Evolutionary conservation across 2,113 vertebrate genomes (phyloP), one percentile per base, ranked within the genome.

Genomic region (Syngnathoides biaculeatus): DNA sequence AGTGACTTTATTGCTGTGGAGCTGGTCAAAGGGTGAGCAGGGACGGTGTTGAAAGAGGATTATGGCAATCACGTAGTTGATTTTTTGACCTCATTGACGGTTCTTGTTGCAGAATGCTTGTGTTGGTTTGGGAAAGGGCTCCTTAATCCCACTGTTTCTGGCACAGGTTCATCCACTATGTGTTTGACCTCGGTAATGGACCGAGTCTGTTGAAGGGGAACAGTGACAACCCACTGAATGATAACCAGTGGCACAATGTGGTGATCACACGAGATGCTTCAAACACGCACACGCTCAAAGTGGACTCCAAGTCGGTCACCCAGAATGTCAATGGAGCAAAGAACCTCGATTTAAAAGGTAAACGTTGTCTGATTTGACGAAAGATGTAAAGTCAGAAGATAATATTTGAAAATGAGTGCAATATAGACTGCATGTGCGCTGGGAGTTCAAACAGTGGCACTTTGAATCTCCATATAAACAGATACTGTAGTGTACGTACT

Each of bases 291-390:
- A 96, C 93, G 6, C 90, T 98, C 11, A 99, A 99, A 77, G 97
- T 98, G 86, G 97, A 98, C 43, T 75, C 94, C 0, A 96, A 94
- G 71, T 90, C 95, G 26, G 97, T 98, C 79, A 98, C 95, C n/a
- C 97, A 99, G 86, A 95, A 98, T 77, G 97, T 98, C 88, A 98
- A 98, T 7, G 96, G 96, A 73, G 97, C 97, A 80, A 98, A 96
- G 89, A 99, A 99, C 86, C 94, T 99, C 64, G 97, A 99, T 86
- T 93, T 99, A 64, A 99, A 99, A 95, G 97, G 97, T 98, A 90
- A 4, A n/a, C 48, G n/a, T n/a, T 10, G 4, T 11, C 2, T 20
- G 13, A 5, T 48, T 26, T 8, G 17, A 35, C 55, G 15, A 5
- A 20, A 20, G 17, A 3, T 43, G 22, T 62, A 13, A 42, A 22